Conservation (phyloP, 2,888 invertebrate genomes). For the Hypercompe scribonia region DNA sequence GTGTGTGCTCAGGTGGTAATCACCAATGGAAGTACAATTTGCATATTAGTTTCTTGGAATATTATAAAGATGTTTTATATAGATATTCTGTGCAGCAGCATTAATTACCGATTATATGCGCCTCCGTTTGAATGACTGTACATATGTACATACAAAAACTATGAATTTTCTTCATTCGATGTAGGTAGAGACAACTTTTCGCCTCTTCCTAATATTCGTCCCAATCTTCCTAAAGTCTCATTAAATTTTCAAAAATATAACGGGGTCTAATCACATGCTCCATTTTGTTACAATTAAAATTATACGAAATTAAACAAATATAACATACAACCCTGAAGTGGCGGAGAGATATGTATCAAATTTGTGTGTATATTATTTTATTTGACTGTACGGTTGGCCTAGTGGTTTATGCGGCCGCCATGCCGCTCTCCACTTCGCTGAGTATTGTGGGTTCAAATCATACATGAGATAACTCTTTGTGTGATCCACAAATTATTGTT, state of each 20-base stretch:
- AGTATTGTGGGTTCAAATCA: no score
- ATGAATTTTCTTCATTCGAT: not conserved
- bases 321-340: no score
- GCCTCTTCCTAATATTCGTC: not conserved
- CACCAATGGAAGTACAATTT: slow-evolving; percentile 17
- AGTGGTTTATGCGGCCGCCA: no score
- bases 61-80: slow-evolving; percentile 4
- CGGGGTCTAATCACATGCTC: not conserved
- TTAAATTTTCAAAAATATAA: not conserved
- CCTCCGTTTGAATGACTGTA: not conserved
- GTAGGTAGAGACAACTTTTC: not conserved
- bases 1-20: slow-evolving; percentile 10
- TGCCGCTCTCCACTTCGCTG: no score
- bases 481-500: no score
- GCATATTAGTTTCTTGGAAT: slow-evolving; percentile 12
- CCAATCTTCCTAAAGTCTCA: not conserved
- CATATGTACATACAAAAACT: not conserved
- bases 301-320: no score
- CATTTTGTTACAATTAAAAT: not conserved
- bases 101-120: not conserved
- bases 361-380: no score
- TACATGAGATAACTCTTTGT: no score
- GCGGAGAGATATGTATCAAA: no score
- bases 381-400: no score
- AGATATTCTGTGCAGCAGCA: not conserved